Conservation (phyloP, 1,140 invertebrate genomes). For the Monomorium pharaonis region DNA sequence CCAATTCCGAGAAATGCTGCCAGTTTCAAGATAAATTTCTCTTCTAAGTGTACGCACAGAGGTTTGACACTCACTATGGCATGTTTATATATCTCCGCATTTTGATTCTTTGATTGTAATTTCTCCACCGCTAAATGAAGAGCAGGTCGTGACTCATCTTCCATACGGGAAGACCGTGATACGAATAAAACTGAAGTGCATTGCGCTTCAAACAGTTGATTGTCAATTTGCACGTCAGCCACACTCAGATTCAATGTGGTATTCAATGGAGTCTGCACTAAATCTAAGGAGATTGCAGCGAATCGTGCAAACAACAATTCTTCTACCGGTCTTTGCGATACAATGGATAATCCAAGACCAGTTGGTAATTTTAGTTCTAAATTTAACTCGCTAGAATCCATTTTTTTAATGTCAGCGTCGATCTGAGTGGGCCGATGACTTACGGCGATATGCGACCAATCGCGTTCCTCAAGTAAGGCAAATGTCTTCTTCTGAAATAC, state of each 20-base stretch:
- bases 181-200: slow-evolving; percentile 94
- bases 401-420: slow-evolving; percentile 62
- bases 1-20: slow-evolving; percentile 89
- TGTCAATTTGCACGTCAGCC: slow-evolving; percentile 94
- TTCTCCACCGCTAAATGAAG: slow-evolving; percentile 89
- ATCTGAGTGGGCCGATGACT: slow-evolving; percentile 84
- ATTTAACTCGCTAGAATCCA: slow-evolving; percentile 85
- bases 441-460: slow-evolving; percentile 86
- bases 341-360: slow-evolving; percentile 94
- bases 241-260: slow-evolving; percentile 91
- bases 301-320: slow-evolving; percentile 95
- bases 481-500: slow-evolving; percentile 82
- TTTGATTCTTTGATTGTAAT: slow-evolving; percentile 89
- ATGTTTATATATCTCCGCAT: slow-evolving; percentile 91
- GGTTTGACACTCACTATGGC: slow-evolving; percentile 93
- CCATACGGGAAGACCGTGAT: slow-evolving; percentile 82
- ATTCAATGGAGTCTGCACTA: slow-evolving; percentile 85
- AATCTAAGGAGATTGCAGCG: slow-evolving; percentile 90
- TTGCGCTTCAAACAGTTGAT: slow-evolving; percentile 94
- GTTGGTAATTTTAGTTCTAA: slow-evolving; percentile 87
- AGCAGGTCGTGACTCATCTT: slow-evolving; percentile 86
- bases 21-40: slow-evolving; percentile 94
- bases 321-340: slow-evolving; percentile 91
- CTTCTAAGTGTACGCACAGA: slow-evolving; percentile 94
- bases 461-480: slow-evolving; percentile 85